These are phyloP conservation scores for Cordilura impudica DNA, from an alignment of 2,888 invertebrate species.

Conservation along the genomic window DNA sequence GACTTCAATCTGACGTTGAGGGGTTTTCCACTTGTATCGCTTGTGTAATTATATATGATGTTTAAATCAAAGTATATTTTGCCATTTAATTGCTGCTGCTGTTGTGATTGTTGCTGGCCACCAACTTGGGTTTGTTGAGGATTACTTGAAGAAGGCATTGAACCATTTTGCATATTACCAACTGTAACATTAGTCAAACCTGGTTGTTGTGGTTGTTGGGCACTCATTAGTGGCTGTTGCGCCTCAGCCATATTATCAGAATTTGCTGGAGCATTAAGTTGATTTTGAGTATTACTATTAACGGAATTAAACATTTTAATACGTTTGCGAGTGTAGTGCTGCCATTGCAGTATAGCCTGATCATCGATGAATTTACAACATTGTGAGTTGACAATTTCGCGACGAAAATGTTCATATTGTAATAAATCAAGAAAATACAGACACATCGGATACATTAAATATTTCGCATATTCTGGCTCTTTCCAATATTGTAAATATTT, in stretches of 20 bases:
- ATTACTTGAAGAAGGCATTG: slow-evolving; percentile 25
- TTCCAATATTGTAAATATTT: slow-evolving; percentile 99
- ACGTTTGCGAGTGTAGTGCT: slow-evolving; percentile 96
- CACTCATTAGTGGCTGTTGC: slow-evolving; percentile 82
- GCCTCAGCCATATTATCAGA: slow-evolving; percentile 84
- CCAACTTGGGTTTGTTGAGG: slow-evolving; percentile 57
- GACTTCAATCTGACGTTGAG: no score
- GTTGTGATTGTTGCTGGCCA: slow-evolving; percentile 64
- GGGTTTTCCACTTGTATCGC: no score
- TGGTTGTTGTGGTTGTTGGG: slow-evolving; percentile 64
- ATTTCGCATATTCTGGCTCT: slow-evolving; percentile 97
- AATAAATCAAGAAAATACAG: slow-evolving; percentile 96
- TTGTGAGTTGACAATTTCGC: slow-evolving; percentile 96
- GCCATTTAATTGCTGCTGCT: slow-evolving; percentile 70
- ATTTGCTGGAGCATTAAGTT: slow-evolving; percentile 69
- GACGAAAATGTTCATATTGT: slow-evolving; percentile 97
- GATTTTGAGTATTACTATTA: slow-evolving; percentile 72
- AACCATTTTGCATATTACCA: slow-evolving; percentile 59
- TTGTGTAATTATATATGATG: no score
- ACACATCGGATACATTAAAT: slow-evolving; percentile 98
- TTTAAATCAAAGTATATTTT: no score
- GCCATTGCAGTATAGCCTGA: slow-evolving; percentile 98
- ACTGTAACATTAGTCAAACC: slow-evolving; percentile 36
- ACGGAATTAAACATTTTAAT: slow-evolving; percentile 83
- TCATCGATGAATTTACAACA: slow-evolving; percentile 99